Evolutionary conservation across 37 sponge, comb jelly and placozoan genomes (phyloP).

Genomic region (Agelas oroides): DNA sequence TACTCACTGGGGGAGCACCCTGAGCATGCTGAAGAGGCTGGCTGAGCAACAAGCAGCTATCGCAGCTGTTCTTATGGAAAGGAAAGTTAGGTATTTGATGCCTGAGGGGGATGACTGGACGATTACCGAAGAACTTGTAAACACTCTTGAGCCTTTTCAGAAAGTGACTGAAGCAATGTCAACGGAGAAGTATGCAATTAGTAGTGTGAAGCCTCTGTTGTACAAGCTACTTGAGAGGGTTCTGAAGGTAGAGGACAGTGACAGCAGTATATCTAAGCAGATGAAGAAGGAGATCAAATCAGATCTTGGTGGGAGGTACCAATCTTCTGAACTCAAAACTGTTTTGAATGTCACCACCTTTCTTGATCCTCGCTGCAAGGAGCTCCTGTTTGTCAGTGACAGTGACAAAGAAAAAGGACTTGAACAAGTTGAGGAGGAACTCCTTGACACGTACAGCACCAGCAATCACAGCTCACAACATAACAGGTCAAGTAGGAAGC

Average conservation of each 20-base stretch:
- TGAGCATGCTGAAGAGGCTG: conserved; percentile 25
- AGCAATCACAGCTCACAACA: no score
- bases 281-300: conserved; percentile 1
- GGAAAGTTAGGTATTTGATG: conserved; percentile 17
- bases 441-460: neutral
- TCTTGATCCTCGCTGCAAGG: conserved; percentile 17
- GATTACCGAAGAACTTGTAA: neutral
- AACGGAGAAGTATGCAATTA: conserved; percentile 9
- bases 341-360: neutral
- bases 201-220: conserved; percentile 1
- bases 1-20: conserved; percentile 41
- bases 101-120: conserved; percentile 15
- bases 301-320: conserved; percentile 9
- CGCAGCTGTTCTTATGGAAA: conserved; percentile 36
- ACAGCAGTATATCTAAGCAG: neutral
- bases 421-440: conserved; percentile 22
- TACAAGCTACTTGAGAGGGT: conserved; percentile 7
- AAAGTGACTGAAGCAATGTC: no score
- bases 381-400: conserved; percentile 6
- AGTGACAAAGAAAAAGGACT: neutral
- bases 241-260: conserved; percentile 11
- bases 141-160: no score
- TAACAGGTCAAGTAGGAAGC: no score
- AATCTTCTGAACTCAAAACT: neutral
- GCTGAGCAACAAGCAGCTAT: conserved; percentile 50